Percentiles rank a stretch among this genome's conserved stretches.
Evolutionary conservation across 2,113 vertebrate species (phyloP).

Genomic region (Muntiacus reevesi): DNA sequence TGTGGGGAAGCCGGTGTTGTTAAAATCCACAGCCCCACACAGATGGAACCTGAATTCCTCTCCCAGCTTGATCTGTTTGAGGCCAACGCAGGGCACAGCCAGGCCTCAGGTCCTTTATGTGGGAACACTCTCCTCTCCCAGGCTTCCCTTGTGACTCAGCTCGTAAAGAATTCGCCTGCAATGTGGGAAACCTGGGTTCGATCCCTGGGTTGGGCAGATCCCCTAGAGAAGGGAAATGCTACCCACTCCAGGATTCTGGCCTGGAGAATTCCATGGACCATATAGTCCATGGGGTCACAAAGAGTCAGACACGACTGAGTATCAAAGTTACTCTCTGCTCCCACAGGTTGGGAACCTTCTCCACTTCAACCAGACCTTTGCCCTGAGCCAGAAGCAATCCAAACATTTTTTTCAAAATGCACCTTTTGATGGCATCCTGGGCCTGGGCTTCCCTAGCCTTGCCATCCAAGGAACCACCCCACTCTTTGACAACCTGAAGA

Average conservation of each 20-base stretch:
- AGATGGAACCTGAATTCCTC: accelerated
- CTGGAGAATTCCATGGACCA: neutral
- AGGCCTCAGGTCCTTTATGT: neutral
- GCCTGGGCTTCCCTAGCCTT: constrained; percentile 74
- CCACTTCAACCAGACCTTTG: constrained; percentile 60
- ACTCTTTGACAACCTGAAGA: constrained; percentile 81
- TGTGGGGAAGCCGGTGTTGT: accelerated
- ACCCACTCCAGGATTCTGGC: neutral
- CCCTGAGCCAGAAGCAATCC: constrained; percentile 37
- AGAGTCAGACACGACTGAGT: neutral
- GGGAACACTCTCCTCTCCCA: neutral
- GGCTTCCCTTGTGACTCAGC: neutral
- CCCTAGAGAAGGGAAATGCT: neutral
- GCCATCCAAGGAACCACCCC: constrained; percentile 52
- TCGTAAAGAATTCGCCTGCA: neutral
- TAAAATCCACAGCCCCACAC: no score
- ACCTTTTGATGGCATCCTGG: constrained; percentile 79
- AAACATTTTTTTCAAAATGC: constrained; percentile 42
- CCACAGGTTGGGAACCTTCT: constrained; percentile 48
- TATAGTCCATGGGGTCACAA: neutral
- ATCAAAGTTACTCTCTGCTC: neutral
- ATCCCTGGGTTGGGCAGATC: neutral
- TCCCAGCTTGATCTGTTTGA: no score
- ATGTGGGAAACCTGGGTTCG: accelerated
- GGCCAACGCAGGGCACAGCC: neutral